A percentile compares a stretch with the other conserved stretches of the same genome.
These are phyloP conservation scores for Tetragnatha versicolor DNA, from an alignment of 1,140 invertebrate species.

Conservation along the genomic window DNA sequence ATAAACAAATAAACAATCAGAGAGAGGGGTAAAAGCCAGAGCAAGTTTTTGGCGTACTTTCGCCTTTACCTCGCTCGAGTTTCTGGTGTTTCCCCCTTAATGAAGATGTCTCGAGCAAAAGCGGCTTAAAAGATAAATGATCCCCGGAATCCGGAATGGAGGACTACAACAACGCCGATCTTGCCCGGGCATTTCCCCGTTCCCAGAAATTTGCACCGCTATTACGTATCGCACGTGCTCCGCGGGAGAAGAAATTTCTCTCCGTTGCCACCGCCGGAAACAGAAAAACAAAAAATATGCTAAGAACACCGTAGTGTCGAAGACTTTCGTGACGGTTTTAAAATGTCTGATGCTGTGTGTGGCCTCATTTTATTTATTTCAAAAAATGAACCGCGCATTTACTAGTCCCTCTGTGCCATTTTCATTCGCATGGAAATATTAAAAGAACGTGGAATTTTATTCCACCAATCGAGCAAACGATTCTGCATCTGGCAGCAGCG, in stretches of 20 bases:
- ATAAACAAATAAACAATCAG: conserved; percentile 32
- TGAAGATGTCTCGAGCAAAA: conserved; percentile 51
- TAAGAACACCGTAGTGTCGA: conserved; percentile 1
- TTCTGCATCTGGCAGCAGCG: neutral
- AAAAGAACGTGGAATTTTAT: conserved; percentile 43
- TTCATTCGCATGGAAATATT: conserved; percentile 11
- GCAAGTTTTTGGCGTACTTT: neutral
- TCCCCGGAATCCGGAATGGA: conserved; percentile 10
- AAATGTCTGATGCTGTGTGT: conserved; percentile 15
- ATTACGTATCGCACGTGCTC: conserved; percentile 32
- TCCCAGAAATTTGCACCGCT: conserved; percentile 14
- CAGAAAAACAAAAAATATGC: conserved; percentile 5
- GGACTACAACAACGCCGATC: neutral
- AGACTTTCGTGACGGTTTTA: conserved; percentile 39
- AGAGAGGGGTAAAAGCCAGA: neutral
- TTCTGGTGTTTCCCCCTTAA: conserved; percentile 45
- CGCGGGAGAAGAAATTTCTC: neutral
- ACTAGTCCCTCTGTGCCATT: conserved; percentile 17
- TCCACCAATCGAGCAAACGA: conserved; percentile 43
- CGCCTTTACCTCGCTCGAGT: conserved; percentile 11
- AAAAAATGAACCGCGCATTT: conserved; percentile 23
- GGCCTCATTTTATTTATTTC: conserved; percentile 39
- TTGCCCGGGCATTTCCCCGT: neutral
- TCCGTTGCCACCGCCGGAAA: neutral
- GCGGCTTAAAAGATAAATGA: conserved; percentile 46